phyloP scores from a whole-genome alignment of 2,888 invertebrate species.

The Hypselothyrea guttata region DNA sequence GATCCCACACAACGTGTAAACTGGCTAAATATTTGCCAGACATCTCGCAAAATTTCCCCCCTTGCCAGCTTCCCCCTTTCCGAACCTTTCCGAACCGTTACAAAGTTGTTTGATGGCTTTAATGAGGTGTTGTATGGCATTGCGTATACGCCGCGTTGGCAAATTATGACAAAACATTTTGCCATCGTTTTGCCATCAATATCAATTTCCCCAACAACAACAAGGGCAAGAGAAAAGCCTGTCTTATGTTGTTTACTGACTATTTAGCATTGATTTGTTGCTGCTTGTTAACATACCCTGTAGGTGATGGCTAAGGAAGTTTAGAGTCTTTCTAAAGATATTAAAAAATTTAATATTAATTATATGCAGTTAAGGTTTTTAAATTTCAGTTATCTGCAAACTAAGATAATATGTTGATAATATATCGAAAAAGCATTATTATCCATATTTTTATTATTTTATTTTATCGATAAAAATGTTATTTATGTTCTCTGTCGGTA shows the following conservation, averaged over 20 bases:
- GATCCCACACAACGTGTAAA: slow-evolving; percentile 64
- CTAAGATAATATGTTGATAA: too few species aligned
- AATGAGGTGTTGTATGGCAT: slow-evolving; percentile 66
- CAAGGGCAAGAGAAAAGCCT: background rate
- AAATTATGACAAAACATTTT: slow-evolving; percentile 55
- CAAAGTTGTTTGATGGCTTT: slow-evolving; percentile 49
- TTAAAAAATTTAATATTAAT: too few species aligned
- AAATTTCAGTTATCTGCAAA: too few species aligned
- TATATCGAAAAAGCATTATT: too few species aligned
- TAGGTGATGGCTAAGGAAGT: too few species aligned
- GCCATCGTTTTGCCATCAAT: slow-evolving; percentile 54
- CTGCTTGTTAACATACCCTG: background rate
- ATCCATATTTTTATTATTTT: too few species aligned
- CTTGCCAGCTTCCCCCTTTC: background rate
- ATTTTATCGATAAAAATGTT: too few species aligned
- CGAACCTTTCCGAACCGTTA: background rate
- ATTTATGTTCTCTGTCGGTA: too few species aligned
- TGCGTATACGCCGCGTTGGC: slow-evolving; percentile 53
- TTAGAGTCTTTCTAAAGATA: too few species aligned
- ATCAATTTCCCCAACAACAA: slow-evolving; percentile 41
- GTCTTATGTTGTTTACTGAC: slow-evolving; percentile 9
- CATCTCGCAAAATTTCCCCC: too few species aligned
- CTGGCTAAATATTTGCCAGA: slow-evolving; percentile 63
- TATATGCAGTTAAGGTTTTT: too few species aligned
- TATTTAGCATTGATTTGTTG: background rate